Evolutionary conservation across 1,140 invertebrate genomes (phyloP).

Genomic region (Calosoma granatense): DNA sequence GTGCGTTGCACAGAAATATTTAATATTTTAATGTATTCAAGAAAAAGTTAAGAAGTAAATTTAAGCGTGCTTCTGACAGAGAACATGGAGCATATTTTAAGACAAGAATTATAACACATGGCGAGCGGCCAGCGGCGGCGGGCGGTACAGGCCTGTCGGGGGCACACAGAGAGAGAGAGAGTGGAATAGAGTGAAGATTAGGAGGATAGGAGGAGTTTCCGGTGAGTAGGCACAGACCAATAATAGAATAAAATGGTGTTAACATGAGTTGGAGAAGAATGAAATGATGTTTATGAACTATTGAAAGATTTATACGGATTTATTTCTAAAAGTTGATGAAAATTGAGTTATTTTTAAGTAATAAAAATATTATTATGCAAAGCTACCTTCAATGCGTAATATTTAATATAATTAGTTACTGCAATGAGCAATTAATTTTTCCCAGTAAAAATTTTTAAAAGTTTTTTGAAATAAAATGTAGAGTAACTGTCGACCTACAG

Average conservation of each 20-base stretch:
- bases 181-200: not conserved
- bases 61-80: slow-evolving; percentile 10
- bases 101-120: slow-evolving; percentile 6
- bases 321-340: not conserved
- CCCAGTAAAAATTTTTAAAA: too few species aligned
- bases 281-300: not conserved
- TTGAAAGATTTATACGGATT: not conserved
- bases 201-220: not conserved
- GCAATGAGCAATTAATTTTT: too few species aligned
- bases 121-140: not conserved
- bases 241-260: not conserved
- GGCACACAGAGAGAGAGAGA: not conserved
- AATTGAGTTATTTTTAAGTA: too few species aligned
- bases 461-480: too few species aligned
- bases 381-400: too few species aligned
- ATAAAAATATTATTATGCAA: too few species aligned
- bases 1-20: not conserved
- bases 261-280: not conserved
- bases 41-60: slow-evolving; percentile 12
- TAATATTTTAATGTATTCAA: slow-evolving; percentile 12
- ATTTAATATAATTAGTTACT: too few species aligned
- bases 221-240: not conserved
- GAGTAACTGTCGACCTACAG: too few species aligned
- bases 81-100: slow-evolving; percentile 11
- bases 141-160: not conserved